phyloP scores from a whole-genome alignment of 1,140 invertebrate genomes.

The Thaumatotibia leucotreta region DNA sequence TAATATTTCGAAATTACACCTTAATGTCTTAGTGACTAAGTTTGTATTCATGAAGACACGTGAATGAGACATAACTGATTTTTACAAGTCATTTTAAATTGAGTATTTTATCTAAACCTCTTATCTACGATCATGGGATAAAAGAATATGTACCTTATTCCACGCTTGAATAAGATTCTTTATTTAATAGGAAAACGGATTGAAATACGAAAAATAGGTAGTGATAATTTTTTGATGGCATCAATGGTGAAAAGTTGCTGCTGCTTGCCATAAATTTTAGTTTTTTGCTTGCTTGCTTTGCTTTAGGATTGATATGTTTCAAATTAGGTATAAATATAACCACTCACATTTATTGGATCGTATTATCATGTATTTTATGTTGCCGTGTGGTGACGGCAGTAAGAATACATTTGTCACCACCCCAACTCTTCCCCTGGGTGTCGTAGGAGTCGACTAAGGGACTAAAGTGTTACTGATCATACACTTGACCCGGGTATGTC shows the following conservation, averaged over 20 bases:
- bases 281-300: background rate
- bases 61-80: background rate
- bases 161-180: background rate
- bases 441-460: too few species aligned
- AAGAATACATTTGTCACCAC: too few species aligned
- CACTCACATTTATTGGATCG: too few species aligned
- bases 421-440: too few species aligned
- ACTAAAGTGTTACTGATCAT: too few species aligned
- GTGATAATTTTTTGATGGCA: background rate
- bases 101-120: background rate
- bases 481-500: too few species aligned
- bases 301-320: background rate
- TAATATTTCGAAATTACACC: background rate
- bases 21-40: background rate
- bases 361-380: too few species aligned
- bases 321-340: too few species aligned
- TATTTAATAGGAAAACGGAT: background rate
- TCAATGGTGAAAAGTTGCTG: background rate
- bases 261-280: background rate
- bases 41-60: background rate
- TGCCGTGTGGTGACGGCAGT: too few species aligned
- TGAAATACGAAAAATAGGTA: too few species aligned
- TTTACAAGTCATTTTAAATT: background rate
- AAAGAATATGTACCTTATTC: background rate
- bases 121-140: background rate